Evolutionary conservation across 2,888 invertebrate species (phyloP).

Genomic region (Aphidius colemani): DNA sequence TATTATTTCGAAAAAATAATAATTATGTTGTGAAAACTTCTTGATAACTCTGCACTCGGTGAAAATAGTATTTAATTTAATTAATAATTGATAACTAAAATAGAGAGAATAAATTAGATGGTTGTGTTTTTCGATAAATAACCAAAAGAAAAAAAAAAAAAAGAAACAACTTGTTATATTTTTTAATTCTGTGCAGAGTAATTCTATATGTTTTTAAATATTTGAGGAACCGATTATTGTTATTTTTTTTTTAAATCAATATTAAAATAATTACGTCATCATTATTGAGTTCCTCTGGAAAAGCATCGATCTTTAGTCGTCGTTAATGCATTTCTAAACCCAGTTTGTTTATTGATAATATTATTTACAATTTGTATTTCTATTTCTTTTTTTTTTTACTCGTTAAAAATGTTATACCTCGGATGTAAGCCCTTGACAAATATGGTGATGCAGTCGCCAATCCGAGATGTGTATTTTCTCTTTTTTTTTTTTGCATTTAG

Average conservation of each 20-base stretch:
- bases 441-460: slow-evolving; percentile 20
- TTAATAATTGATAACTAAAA: too few species aligned
- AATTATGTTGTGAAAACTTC: too few species aligned
- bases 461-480: slow-evolving; percentile 22
- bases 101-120: too few species aligned
- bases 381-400: slow-evolving; percentile 17
- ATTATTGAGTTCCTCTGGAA: slow-evolving; percentile 14
- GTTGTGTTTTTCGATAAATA: too few species aligned
- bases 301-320: slow-evolving; percentile 22
- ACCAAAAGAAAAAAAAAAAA: too few species aligned
- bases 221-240: background rate
- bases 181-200: too few species aligned
- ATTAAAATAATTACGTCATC: too few species aligned
- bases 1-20: too few species aligned
- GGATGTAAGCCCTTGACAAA: slow-evolving; percentile 25
- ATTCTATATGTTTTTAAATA: too few species aligned
- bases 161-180: too few species aligned
- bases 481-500: slow-evolving; percentile 21
- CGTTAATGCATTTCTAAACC: slow-evolving; percentile 12
- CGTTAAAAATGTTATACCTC: slow-evolving; percentile 24
- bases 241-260: background rate
- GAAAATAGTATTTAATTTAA: too few species aligned
- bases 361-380: slow-evolving; percentile 27
- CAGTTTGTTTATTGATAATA: slow-evolving; percentile 28
- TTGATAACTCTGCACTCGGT: too few species aligned